These are phyloP conservation scores for Galaxias olidus DNA, from an alignment of 2,797 vertebrate genomes.

Conservation along the genomic window DNA sequence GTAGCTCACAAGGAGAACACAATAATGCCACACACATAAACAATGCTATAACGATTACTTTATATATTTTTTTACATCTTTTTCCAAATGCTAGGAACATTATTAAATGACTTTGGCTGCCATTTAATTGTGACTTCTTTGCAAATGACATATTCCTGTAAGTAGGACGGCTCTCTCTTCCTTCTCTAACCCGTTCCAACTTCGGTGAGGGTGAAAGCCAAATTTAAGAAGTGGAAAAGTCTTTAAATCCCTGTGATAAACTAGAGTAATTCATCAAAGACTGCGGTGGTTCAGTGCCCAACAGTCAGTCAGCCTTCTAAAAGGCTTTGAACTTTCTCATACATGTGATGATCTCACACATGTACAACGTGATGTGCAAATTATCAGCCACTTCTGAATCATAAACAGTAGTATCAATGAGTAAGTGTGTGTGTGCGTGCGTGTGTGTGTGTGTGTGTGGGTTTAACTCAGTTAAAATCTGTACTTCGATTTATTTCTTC, in stretches of 20 bases:
- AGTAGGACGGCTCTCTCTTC: too few relatives aligned
- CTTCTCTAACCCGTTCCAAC: too few relatives aligned
- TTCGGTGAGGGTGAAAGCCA: background rate
- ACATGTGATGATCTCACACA: conserved; percentile 33
- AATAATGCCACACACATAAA: too few relatives aligned
- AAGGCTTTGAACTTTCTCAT: conserved; percentile 32
- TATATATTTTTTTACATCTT: background rate
- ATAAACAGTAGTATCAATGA: conserved; percentile 4
- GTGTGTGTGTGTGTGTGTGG: background rate
- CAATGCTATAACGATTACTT: too few relatives aligned
- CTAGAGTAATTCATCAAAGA: background rate
- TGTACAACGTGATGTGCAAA: conserved; percentile 15
- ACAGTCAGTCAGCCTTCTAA: conserved; percentile 15
- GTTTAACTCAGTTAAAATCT: background rate
- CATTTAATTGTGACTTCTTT: too few relatives aligned
- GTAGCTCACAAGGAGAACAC: too few relatives aligned
- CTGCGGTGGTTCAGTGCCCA: conserved; percentile 15
- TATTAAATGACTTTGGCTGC: too few relatives aligned
- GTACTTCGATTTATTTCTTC: background rate
- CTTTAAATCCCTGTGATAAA: too few relatives aligned
- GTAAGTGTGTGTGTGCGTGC: background rate
- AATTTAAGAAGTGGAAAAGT: too few relatives aligned
- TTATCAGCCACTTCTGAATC: conserved; percentile 11
- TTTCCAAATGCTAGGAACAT: background rate
- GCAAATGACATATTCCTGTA: too few relatives aligned